Evolutionary conservation across 92 coral and sea anemone species (phyloP).

Genomic region (Epizoanthus scotinus): DNA sequence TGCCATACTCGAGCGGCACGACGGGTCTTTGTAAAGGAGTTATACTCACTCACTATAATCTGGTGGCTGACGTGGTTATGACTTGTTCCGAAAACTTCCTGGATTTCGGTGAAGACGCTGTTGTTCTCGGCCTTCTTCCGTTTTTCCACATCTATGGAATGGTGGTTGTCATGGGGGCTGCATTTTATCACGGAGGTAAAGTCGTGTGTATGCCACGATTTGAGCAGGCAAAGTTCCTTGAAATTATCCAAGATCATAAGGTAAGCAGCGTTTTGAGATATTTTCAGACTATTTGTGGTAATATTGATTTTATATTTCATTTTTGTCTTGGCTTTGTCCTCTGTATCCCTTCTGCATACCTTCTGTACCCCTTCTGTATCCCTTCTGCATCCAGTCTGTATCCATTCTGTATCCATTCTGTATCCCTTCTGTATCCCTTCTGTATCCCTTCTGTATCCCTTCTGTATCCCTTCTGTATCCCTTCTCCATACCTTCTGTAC

Average conservation of each 20-base stretch:
- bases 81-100: conserved; percentile 46
- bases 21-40: conserved; percentile 94
- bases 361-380: too few species aligned
- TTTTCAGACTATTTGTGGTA: too few species aligned
- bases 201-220: conserved; percentile 73
- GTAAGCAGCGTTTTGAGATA: conserved; percentile 33
- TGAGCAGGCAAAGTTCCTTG: conserved; percentile 69
- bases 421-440: too few species aligned
- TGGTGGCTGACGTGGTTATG: conserved; percentile 65
- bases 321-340: too few species aligned
- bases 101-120: conserved; percentile 38
- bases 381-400: too few species aligned
- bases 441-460: too few species aligned
- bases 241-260: conserved; percentile 78
- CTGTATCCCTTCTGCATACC: too few species aligned
- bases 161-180: conserved; percentile 47
- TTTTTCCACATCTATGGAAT: conserved; percentile 82
- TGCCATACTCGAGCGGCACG: conserved; percentile 94
- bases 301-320: too few species aligned
- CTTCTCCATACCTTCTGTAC: too few species aligned
- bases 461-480: too few species aligned
- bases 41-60: conserved; percentile 86
- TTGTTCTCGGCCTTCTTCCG: conserved; percentile 76
- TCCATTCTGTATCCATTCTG: too few species aligned
- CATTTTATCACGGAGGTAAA: conserved; percentile 65